Percentiles rank a stretch among this genome's conserved stretches.
Conservation (phyloP, 2,113 vertebrate species). For the Scophthalmus maximus region DNA sequence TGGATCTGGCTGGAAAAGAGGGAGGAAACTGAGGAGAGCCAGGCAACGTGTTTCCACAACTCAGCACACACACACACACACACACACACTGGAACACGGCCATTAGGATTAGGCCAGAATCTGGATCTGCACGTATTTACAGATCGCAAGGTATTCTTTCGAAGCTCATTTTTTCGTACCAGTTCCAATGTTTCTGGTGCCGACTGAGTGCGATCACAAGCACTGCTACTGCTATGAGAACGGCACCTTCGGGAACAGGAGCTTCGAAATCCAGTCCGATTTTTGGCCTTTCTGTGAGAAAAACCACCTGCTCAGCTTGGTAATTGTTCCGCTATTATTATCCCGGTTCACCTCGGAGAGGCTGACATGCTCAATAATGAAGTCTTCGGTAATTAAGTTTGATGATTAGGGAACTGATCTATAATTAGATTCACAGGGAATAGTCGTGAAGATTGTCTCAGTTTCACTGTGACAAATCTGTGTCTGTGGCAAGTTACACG, state of each 20-base stretch:
- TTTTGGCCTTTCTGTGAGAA: slow-evolving; percentile 3
- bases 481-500: not conserved
- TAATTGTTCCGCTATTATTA: slow-evolving; percentile 71
- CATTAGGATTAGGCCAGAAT: slow-evolving; percentile 51
- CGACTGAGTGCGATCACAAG: slow-evolving; percentile 32
- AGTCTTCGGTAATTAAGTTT: slow-evolving; percentile 70
- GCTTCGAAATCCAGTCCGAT: slow-evolving; percentile 49
- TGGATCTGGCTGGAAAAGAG: slow-evolving; percentile 71
- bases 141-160: slow-evolving; percentile 36
- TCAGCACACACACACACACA: slow-evolving; percentile 38
- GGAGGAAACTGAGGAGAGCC: slow-evolving; percentile 62
- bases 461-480: slow-evolving; percentile 17
- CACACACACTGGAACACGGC: slow-evolving; percentile 51
- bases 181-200: slow-evolving; percentile 24
- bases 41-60: slow-evolving; percentile 68
- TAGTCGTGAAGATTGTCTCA: slow-evolving; percentile 33
- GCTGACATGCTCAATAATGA: slow-evolving; percentile 65
- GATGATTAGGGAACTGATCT: slow-evolving; percentile 64
- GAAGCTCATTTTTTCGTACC: slow-evolving; percentile 49
- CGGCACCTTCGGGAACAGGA: slow-evolving; percentile 24
- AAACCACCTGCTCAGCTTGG: slow-evolving; percentile 57
- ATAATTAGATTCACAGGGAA: slow-evolving; percentile 70
- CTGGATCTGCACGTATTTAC: slow-evolving; percentile 37
- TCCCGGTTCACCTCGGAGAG: slow-evolving; percentile 55
- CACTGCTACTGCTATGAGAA: not conserved